Base-by-base conservation (phyloP, 2,113 vertebrate species). In the Cygnus atratus region DNA sequence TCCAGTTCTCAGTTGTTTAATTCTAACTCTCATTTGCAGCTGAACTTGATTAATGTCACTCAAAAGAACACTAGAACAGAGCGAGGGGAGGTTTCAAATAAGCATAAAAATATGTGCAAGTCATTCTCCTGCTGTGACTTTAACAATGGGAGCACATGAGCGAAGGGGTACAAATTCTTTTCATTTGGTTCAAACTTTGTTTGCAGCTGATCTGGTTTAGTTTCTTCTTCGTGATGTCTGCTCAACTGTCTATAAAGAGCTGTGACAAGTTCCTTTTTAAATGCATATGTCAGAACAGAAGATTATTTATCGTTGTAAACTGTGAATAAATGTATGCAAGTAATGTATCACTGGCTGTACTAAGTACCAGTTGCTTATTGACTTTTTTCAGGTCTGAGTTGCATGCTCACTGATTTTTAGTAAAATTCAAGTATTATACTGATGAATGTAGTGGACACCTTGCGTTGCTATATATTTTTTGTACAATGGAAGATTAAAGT, bases 301-400 rank as follows among this genome's bases (percentile, higher is more conserved):
- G 75, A 43, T 93, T 96, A 92, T 95, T 95, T 88, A 87, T 92
- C 63, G 57, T 87, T 86, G 89, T 94, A 97, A 97, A 87, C 97
- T 98, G 97, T 98, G 98, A 98, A 98, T 97, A 96, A 97, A 93
- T 88, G 66, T 96, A 90, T 98, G 84, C 94, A 85, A 93, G 33
- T 84, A 88, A 79, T 67, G 35, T 90, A 93, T 95, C 66, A 87
- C 52, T 91, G 92, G 70, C 78, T 88, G n/a, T 94, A 92, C 94
- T 95, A 97, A 94, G 80, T 95, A 92, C 79, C 48, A 88, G 39
- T 93, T 96, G 75, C 54, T 90, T 93, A 81, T 43, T 95, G 91
- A 92, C 66, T 94, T 94, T 50, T 91, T 92, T 93, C 78, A 39
- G 62, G 91, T 94, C 91, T 81, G 48, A 96, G 90, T 61, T 97